Base-by-base conservation (phyloP, 2,113 vertebrate species). In the Protomyctophum bolini region DNA sequence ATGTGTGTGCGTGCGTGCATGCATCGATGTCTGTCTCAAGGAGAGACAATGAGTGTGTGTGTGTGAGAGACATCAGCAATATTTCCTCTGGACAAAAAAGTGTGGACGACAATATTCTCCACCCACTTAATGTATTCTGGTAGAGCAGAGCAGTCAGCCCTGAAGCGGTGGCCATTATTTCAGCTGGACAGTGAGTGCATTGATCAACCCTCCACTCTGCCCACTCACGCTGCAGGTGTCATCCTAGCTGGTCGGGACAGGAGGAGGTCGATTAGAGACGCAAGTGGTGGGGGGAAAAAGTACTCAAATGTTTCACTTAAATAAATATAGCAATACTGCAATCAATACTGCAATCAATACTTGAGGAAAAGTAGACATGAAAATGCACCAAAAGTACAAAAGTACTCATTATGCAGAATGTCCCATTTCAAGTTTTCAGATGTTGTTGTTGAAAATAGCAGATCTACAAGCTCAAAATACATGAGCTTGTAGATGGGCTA, bases 91-190 rank as follows among this genome's bases (percentile, higher is more conserved):
- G 63, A 50, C n/a, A 55, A 75, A 41, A 41, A 41, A 54, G 51
- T n/a, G 45, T 41, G 14, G 21, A 63, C 58, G 75, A 12, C 11
- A 54, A 47, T 58, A 61, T 49, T 65, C 49, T 70, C 47, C 48
- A 57, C 68, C 33, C 58, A 60, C 63, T 63, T 73, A 52, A 75
- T 77, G 41, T 54, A 73, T 73, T 77, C 55, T 63, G 60, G 67
- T 71, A 77, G 65, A 14, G 33, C 33, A 41, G 33, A 21, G 54
- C 50, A 79, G 63, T 75, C 70, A 33, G 72, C 62, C 73, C 64
- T 14, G 67, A 56, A 75, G 71, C 56, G 15, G 7, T 1, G 6
- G 72, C 66, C 73, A 58, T 72, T 76, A 70, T 76, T 82, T 83
- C 72, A 72, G 55, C 62, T 49, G 72, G 76, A 83, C 81, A 82